Evolutionary conservation across 2,888 invertebrate species (phyloP).

Genomic region (Drosophila melanocephala): DNA sequence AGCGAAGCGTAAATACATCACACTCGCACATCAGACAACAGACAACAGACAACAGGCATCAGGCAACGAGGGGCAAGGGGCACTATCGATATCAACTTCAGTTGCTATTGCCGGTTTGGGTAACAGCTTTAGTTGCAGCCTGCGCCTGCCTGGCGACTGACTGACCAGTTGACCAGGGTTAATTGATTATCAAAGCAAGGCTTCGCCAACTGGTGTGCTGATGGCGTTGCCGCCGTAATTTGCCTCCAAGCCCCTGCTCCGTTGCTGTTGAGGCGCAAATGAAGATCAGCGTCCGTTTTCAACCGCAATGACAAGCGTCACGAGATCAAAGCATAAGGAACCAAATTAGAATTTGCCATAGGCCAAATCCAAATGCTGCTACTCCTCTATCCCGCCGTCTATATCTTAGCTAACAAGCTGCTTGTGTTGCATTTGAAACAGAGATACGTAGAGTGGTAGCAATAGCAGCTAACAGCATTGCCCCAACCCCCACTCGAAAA

Average conservation of each 20-base stretch:
- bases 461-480: conserved; percentile 28
- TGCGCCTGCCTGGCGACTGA: conserved; percentile 33
- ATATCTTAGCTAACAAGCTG: conserved; percentile 35
- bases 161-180: conserved; percentile 69
- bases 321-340: conserved; percentile 73
- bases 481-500: neutral
- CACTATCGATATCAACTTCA: conserved; percentile 37
- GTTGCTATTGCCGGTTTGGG: conserved; percentile 2
- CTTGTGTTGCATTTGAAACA: conserved; percentile 23
- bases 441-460: conserved; percentile 50
- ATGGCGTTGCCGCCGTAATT: conserved; percentile 25
- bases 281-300: conserved; percentile 47
- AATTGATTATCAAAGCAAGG: conserved; percentile 70
- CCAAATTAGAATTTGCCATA: conserved; percentile 70
- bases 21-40: conserved; percentile 15
- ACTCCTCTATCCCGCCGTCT: neutral
- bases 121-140: conserved; percentile 13
- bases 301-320: conserved; percentile 76
- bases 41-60: neutral
- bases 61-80: neutral
- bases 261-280: conserved; percentile 39
- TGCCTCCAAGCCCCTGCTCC: neutral
- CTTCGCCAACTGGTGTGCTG: conserved; percentile 24
- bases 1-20: conserved; percentile 19
- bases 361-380: conserved; percentile 21